phyloP scores from a whole-genome alignment of 2,888 invertebrate species.

The Holacanthella duospinosa region DNA sequence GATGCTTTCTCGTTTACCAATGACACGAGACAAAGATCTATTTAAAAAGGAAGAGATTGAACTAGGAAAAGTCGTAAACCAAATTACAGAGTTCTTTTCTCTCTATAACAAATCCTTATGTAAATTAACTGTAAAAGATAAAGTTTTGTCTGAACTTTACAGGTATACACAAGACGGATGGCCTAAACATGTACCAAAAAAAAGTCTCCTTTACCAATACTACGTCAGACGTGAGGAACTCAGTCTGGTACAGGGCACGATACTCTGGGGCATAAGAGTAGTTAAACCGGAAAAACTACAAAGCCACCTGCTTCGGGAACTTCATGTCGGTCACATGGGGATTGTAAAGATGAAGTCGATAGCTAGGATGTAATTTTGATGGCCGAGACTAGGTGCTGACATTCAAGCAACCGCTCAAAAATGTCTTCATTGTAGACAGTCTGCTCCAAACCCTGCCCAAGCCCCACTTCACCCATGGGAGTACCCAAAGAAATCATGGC shows the following conservation, averaged over 20 bases:
- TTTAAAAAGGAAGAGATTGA: no score
- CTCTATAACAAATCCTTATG: no score
- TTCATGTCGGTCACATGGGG: not conserved
- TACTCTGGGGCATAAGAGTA: constrained; percentile 4
- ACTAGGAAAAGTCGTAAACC: no score
- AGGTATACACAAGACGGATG: constrained; percentile 9
- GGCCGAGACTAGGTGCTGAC: constrained; percentile 2
- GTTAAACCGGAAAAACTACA: not conserved
- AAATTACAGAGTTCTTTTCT: no score
- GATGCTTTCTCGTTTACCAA: no score
- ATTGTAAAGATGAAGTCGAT: not conserved
- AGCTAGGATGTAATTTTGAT: not conserved
- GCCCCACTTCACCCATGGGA: no score
- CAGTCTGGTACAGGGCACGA: constrained; percentile 10
- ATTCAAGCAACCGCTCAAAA: not conserved
- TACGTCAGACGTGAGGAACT: constrained; percentile 2
- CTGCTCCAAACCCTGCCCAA: no score
- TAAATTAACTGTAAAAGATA: no score
- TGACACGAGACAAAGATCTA: no score
- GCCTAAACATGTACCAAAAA: constrained; percentile 1
- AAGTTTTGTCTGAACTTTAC: not conserved
- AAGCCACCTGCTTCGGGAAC: not conserved
- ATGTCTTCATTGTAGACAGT: not conserved
- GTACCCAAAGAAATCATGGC: no score
- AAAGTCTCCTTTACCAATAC: not conserved